These are phyloP conservation scores for Pipistrellus pygmaeus DNA, from an alignment of 2,797 vertebrate species.

Conservation along the genomic window DNA sequence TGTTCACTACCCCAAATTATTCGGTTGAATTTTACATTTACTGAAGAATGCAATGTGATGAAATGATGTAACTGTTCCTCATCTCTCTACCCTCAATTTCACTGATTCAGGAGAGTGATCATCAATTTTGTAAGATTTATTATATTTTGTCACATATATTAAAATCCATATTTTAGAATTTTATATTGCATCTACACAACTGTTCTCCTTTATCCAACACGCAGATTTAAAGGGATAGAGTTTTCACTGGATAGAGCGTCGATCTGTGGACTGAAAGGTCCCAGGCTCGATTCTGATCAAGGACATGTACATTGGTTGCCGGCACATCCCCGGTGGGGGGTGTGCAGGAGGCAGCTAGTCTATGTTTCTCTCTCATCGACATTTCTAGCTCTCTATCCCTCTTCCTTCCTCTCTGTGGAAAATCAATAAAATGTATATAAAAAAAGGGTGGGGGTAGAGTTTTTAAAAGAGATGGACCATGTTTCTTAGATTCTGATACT, in stretches of 20 bases:
- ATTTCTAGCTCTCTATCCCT: too few species aligned
- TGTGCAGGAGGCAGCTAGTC: too few species aligned
- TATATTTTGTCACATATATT: neutral
- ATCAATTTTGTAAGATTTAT: neutral
- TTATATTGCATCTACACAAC: neutral
- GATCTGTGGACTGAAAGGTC: too few species aligned
- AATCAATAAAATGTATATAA: too few species aligned
- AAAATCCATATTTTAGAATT: neutral
- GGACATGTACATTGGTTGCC: too few species aligned
- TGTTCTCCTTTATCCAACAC: neutral
- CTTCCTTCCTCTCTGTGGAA: too few species aligned
- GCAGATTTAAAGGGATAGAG: neutral
- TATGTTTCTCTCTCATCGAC: too few species aligned
- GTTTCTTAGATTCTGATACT: neutral
- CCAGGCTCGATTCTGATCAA: too few species aligned
- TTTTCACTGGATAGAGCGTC: neutral
- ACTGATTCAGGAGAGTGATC: neutral
- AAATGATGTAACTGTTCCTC: neutral
- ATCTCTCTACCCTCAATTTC: neutral
- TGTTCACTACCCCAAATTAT: neutral
- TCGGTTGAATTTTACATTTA: constrained; percentile 2
- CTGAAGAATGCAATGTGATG: neutral
- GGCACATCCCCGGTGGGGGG: too few species aligned
- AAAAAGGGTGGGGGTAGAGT: too few species aligned
- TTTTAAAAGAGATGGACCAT: neutral